Conservation (phyloP, 2,888 invertebrate genomes). For the Tachina fera region DNA sequence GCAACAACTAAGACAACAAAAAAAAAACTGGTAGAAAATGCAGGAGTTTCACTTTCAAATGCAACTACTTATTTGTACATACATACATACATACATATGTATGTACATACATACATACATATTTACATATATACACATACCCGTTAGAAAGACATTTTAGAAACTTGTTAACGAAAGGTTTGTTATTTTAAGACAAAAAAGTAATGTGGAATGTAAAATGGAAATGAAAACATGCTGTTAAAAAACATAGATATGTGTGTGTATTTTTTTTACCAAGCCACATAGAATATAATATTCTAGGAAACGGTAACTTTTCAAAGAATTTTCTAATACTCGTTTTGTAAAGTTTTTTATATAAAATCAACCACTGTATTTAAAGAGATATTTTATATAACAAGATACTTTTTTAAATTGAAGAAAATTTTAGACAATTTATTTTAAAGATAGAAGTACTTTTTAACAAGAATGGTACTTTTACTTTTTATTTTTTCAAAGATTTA, state of each 20-base stretch:
- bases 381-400: too few species aligned
- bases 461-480: too few species aligned
- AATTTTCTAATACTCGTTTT: too few species aligned
- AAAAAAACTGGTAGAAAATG: background rate
- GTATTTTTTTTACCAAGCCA: background rate
- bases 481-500: too few species aligned
- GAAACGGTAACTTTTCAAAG: background rate
- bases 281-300: background rate
- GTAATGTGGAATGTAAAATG: background rate
- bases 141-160: background rate
- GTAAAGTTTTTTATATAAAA: too few species aligned
- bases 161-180: conserved; percentile 30
- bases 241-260: background rate
- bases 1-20: background rate
- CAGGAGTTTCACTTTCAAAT: conserved; percentile 14
- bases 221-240: background rate
- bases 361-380: too few species aligned
- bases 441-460: too few species aligned
- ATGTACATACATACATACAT: too few species aligned
- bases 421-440: too few species aligned
- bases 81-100: too few species aligned
- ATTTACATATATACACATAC: too few species aligned
- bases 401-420: too few species aligned
- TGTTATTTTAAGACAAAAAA: conserved; percentile 20
- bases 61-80: background rate